phyloP scores from a whole-genome alignment of 2,888 invertebrate genomes.

The Caradrina kadenii region DNA sequence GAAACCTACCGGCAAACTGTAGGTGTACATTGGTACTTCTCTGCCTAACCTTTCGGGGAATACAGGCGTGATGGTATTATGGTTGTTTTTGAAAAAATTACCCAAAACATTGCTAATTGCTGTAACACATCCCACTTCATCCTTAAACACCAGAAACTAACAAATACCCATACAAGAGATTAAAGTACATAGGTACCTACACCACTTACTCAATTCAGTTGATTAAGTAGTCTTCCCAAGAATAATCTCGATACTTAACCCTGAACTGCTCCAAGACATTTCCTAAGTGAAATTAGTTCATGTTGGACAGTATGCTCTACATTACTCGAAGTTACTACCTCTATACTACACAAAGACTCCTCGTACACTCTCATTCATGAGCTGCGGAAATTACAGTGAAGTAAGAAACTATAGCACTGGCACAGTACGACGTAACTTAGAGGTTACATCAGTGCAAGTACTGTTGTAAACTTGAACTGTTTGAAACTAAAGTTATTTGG shows the following conservation, averaged over 20 bases:
- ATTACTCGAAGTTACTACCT: constrained; percentile 14
- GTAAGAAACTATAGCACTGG: constrained; percentile 23
- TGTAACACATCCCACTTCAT: too few species aligned
- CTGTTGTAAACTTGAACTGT: too few species aligned
- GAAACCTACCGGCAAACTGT: too few species aligned
- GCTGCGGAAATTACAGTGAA: constrained; percentile 22
- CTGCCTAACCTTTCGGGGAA: too few species aligned
- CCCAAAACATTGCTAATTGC: too few species aligned
- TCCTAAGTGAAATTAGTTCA: constrained; percentile 30
- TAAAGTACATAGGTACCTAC: too few species aligned
- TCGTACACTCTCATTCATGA: constrained; percentile 34
- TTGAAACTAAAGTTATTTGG: too few species aligned
- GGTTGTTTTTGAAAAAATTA: too few species aligned
- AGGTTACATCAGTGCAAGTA: background rate
- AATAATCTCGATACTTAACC: constrained; percentile 14
- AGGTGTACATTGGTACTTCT: too few species aligned
- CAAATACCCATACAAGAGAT: too few species aligned
- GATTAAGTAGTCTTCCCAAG: constrained; percentile 1
- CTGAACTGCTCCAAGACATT: constrained; percentile 1
- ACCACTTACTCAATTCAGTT: constrained; percentile 3
- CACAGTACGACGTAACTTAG: background rate
- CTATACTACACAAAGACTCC: constrained; percentile 19
- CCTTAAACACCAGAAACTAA: too few species aligned
- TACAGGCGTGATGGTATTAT: too few species aligned
- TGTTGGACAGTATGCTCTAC: constrained; percentile 11